These are phyloP conservation scores for Luidia sarsii DNA, from an alignment of 53 echinoderm and acorn worm species.

Conservation along the genomic window DNA sequence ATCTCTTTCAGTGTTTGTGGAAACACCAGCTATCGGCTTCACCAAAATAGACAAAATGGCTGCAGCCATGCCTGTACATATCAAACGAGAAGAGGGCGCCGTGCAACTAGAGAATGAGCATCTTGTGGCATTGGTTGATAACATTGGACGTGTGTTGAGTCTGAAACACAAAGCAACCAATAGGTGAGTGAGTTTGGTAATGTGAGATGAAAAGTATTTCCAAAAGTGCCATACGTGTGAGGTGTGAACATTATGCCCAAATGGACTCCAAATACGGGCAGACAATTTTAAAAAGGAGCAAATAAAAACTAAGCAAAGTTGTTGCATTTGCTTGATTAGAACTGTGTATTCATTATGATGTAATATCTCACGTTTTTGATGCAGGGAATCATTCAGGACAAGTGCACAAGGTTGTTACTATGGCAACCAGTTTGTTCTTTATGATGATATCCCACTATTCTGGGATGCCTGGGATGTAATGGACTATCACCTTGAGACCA, in stretches of 20 bases:
- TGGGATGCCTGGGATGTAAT: conserved; percentile 99
- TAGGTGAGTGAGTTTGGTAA: conserved; percentile 2
- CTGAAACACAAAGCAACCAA: conserved; percentile 8
- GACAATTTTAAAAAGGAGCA: no score
- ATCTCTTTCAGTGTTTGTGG: conserved; percentile 12
- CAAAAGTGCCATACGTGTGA: background rate
- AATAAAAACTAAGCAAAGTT: no score
- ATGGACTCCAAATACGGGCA: no score
- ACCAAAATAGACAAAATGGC: background rate
- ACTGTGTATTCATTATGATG: no score
- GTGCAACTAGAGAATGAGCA: conserved; percentile 54
- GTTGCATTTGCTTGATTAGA: no score
- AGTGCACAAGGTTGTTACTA: conserved; percentile 55
- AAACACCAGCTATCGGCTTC: conserved; percentile 33
- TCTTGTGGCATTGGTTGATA: conserved; percentile 47
- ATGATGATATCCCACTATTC: conserved; percentile 94
- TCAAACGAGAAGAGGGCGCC: background rate
- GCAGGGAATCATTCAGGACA: conserved; percentile 69
- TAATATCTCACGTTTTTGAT: no score
- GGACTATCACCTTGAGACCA: conserved; percentile 94
- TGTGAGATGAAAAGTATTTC: background rate
- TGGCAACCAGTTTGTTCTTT: conserved; percentile 96
- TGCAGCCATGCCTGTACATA: conserved; percentile 23
- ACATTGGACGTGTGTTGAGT: conserved; percentile 19
- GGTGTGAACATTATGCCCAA: no score